Base-by-base conservation (phyloP, 2,113 vertebrate genomes). In the Malaclemys terrapin region DNA sequence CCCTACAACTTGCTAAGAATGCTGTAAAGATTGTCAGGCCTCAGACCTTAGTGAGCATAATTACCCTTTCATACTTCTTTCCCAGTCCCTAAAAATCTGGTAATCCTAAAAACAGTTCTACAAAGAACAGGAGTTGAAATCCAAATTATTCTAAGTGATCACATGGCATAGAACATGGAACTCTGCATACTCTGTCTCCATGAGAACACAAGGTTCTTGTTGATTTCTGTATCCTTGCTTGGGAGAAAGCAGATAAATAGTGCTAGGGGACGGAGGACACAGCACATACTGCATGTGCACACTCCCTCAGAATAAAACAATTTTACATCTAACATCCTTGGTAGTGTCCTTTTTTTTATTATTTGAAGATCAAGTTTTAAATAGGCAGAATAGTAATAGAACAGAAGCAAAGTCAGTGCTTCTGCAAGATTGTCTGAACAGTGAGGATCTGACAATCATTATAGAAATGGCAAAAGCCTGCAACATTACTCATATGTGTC, bases 1-100 rank as follows among this genome's bases (percentile, higher is more conserved):
- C 4, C 29, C 24, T 53, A 52, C 95, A 0, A 59, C 87, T 96
- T 85, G 3, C 22, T 82, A 89, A 89, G 82, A 78, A 31, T 16
- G 27, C 25, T 81, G 35, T 50, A 75, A 82, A 85, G 38, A 85
- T 0, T 38, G 45, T 45, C 9, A 59, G 10, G 31, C 0, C 0
- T 27, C 8, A 53, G 22, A 9, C 69, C 92, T 85, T 49, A 92
- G 35, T 75, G 82, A 78, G 10, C 1, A 1, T 24, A 14, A 2
- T 57, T 91, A 89, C 31, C 8, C 35, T 87, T 90, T 82, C 38
- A 2, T 50, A 16, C 88, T 93, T 72, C 75, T 0, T 85, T 96
- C 12, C 19, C 1, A 19, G 8, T 69, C 57, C 38, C 78, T 80
- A 80, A 24, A 80, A 52, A 83, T 3, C 5, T 50, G 57, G 57